Conservation (phyloP, 2,113 vertebrate genomes). For the Otus sunia region DNA sequence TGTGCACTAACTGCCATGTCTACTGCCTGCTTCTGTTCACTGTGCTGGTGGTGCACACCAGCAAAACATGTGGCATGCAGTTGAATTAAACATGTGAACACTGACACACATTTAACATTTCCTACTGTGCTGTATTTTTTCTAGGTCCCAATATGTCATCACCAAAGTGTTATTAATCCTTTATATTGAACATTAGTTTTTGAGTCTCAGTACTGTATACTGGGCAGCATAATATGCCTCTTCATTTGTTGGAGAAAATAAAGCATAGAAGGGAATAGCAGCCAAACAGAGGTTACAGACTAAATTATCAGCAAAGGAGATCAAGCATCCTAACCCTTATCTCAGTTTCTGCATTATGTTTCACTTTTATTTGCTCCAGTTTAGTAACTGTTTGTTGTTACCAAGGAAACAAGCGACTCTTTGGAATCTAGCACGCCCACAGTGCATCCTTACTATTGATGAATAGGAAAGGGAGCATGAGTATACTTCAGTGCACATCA, state of each 20-base stretch:
- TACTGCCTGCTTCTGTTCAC: background rate
- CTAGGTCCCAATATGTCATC: background rate
- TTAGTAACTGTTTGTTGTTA: background rate
- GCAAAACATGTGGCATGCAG: background rate
- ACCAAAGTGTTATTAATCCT: background rate
- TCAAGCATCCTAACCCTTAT: background rate
- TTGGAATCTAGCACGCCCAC: background rate
- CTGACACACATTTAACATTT: background rate
- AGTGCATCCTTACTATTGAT: background rate
- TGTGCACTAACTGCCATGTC: background rate
- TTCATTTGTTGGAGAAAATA: background rate
- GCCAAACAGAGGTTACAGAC: background rate
- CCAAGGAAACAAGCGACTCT: background rate
- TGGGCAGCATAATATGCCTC: background rate
- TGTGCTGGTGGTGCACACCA: background rate
- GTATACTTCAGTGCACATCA: background rate
- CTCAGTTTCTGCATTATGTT: background rate
- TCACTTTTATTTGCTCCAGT: background rate
- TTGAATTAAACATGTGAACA: fast-evolving
- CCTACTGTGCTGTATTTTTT: background rate
- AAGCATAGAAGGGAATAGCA: background rate
- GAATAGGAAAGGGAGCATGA: background rate
- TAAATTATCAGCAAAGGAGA: background rate
- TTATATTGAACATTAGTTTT: background rate
- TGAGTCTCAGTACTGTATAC: background rate